Evolutionary conservation across 2,797 vertebrate species (phyloP), one percentile per base, ranked within the genome.

Genomic region (Allobates femoralis): DNA sequence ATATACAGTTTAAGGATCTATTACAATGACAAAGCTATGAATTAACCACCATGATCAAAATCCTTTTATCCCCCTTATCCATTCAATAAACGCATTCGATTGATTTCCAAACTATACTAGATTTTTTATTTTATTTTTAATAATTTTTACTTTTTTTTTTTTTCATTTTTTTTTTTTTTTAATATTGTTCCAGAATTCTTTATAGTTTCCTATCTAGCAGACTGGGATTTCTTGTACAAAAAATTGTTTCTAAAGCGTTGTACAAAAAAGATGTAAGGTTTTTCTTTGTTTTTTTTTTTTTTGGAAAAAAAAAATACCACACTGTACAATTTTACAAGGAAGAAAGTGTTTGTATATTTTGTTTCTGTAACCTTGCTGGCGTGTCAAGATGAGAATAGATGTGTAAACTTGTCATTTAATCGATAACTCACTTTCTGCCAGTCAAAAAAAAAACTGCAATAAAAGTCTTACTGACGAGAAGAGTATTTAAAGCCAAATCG

Each of bases 311-410:
- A 96, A 94, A 71, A 21, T 21, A 69, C 26, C 95, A 92, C 96
- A 96, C 97, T 99, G 96, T 99, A 99, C 97, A 99, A 97, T 95
- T 99, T 97, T 97, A 98, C 96, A 98, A 94, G 95, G 95, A 95
- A 94, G 94, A 94, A 92, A 93, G 93, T 94, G 92, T 95, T 94
- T 95, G n/a, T n/a, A n/a, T n/a, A n/a, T 93, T 93, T 93, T 93
- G 91, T 92, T 93, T 92, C 95, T 94, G 95, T 94, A 95, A 94
- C 93, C 92, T 93, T 93, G 94, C 94, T 95, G 93, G 95, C 91
- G 91, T 92, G 94, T 92, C 93, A 94, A 93, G 92, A 93, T 93
- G 92, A 95, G 91, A 94, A 94, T 94, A 94, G 95, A 94, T 95
- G 95, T 96, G 95, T 96, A 96, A 95, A 95, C 94, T 91, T 93